A percentile compares a stretch with the other conserved stretches of the same genome.
phyloP scores from a whole-genome alignment of 2,797 vertebrate genomes.

The Myotis daubentonii region DNA sequence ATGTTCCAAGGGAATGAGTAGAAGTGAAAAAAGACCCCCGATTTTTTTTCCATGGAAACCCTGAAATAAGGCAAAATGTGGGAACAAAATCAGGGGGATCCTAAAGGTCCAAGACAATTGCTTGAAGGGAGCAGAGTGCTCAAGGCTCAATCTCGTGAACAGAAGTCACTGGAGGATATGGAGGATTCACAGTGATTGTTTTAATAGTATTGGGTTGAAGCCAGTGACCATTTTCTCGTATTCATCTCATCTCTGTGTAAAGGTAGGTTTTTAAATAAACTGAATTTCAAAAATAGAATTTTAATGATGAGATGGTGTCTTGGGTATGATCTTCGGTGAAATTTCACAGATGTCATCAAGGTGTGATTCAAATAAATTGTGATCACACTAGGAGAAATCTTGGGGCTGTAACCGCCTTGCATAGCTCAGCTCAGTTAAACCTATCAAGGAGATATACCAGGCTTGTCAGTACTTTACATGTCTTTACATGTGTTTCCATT shows the following conservation, averaged over 20 bases:
- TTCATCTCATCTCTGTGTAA: background rate
- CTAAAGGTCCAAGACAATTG: background rate
- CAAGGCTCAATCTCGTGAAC: background rate
- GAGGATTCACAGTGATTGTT: background rate
- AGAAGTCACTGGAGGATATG: background rate
- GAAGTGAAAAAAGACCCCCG: background rate
- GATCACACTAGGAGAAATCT: background rate
- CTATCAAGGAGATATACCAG: background rate
- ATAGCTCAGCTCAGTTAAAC: background rate
- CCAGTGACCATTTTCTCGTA: background rate
- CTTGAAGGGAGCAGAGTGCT: background rate
- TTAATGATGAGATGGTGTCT: conserved; percentile 38
- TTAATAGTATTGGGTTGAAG: background rate
- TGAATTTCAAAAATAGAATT: conserved; percentile 49
- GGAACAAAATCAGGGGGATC: background rate
- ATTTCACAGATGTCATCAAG: conserved; percentile 50
- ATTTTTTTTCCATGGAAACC: background rate
- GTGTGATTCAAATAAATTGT: conserved; percentile 42
- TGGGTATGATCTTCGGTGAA: conserved; percentile 8
- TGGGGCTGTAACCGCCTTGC: background rate
- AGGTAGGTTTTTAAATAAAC: conserved; percentile 34
- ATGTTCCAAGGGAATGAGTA: background rate
- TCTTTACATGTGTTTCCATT: background rate
- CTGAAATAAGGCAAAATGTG: background rate
- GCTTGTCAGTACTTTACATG: background rate